These are phyloP conservation scores for Phoeniculus purpureus DNA, from an alignment of 2,797 vertebrate genomes.

Conservation along the genomic window DNA sequence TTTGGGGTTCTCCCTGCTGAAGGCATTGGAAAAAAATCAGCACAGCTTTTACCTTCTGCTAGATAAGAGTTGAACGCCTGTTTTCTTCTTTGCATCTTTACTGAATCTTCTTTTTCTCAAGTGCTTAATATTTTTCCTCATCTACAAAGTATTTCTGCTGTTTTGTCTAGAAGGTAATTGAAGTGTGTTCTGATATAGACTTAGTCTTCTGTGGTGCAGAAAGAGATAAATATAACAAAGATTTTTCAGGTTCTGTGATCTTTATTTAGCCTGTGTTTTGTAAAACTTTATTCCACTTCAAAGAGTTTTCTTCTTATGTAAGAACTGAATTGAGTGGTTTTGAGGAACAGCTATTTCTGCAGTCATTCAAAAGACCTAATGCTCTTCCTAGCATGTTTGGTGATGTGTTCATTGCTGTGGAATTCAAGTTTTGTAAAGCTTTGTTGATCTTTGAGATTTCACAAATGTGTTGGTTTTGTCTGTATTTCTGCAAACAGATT, in stretches of 20 bases:
- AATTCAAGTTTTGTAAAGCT: neutral
- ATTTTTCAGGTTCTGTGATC: slow-evolving; percentile 3
- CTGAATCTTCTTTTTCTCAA: neutral
- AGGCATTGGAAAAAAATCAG: fast-evolving
- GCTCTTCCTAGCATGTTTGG: fast-evolving
- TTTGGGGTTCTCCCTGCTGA: neutral
- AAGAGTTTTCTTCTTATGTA: neutral
- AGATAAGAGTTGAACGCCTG: neutral
- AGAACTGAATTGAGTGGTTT: neutral
- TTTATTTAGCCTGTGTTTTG: slow-evolving; percentile 31
- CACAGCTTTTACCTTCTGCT: neutral
- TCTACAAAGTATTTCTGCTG: neutral
- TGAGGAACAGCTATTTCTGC: neutral
- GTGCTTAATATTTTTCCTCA: neutral
- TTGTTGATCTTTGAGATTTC: neutral
- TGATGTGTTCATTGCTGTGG: fast-evolving
- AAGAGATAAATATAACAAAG: neutral
- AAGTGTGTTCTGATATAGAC: neutral
- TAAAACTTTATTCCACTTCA: slow-evolving; percentile 20
- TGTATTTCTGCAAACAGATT: neutral
- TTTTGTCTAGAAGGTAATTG: neutral
- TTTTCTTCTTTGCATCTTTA: neutral
- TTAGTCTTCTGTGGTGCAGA: neutral
- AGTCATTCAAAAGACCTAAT: neutral
- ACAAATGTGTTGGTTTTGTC: neutral